Base-by-base conservation (phyloP, 1,140 invertebrate species). In the Drosophila pallidifrons region DNA sequence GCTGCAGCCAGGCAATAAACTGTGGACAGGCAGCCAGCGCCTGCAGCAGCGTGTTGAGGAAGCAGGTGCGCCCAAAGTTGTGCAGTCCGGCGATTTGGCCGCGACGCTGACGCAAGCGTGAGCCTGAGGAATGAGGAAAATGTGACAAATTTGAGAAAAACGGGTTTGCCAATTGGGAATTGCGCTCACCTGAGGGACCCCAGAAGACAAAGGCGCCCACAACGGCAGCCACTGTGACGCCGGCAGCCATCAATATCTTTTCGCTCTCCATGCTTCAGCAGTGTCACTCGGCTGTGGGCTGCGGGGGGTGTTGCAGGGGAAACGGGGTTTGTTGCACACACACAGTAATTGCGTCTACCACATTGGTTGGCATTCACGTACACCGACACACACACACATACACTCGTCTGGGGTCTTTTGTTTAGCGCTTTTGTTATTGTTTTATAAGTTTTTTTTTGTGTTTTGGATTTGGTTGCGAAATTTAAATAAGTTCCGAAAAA, bases 11-110 rank as follows among this genome's bases (percentile, higher is more conserved):
- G 6, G 94, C 94, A 32, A 96, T 94, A 87, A 98, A 97, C 52
- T 94, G 95, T 66, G 96, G 95, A 91, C 96, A 98, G 1, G 91
- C 91, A 30, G 97, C 96, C 28, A 98, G 91, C 6, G 96, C 96
- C 93, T 98, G 97, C 10, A 98, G 92, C 20, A 98, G 92, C 1
- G 97, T 96, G 93, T 98, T 98, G 6, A 98, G 93, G 92, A 98
- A 98, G 91, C 97, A 98, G 8, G 97, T 97, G 68, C 96, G 95
- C 41, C 97, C 97, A 67, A 97, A 94, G 94, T 98, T 98, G 68
- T 96, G 95, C 5, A 98, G 94, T 11, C 97, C 97, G 64, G 96
- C 94, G 55, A 97, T 94, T 86, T 96, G 95, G 28, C 96, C 96
- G 91, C 94, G 93, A 64, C 94, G 92, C 91, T 95, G 93, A 55